A percentile compares a stretch with the other conserved stretches of the same genome.
These are phyloP conservation scores for Thamnophis sirtalis DNA, from an alignment of 2,113 vertebrate species.

Conservation along the genomic window DNA sequence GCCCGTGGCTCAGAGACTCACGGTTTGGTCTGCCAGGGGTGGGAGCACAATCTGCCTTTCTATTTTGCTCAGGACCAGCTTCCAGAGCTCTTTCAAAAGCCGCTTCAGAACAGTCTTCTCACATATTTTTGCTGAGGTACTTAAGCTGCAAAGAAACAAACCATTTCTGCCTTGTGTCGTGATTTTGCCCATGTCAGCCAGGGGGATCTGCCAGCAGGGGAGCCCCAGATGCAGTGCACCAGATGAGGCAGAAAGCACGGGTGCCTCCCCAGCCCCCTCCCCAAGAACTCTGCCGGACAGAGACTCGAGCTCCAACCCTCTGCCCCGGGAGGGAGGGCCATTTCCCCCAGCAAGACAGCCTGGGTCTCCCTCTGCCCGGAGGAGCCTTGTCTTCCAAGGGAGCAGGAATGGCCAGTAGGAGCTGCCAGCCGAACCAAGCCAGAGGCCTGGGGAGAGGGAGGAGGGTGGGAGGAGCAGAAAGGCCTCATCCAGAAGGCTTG, in stretches of 20 bases:
- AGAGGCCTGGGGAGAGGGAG: not conserved
- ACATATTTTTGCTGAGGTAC: slow-evolving; percentile 94
- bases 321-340: not conserved
- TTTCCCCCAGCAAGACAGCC: not conserved
- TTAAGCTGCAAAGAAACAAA: slow-evolving; percentile 78
- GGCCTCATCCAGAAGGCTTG: not conserved
- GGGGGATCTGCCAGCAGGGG: not conserved
- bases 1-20: slow-evolving; percentile 69
- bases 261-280: not conserved
- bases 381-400: not conserved
- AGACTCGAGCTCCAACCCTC: not conserved
- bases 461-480: not conserved
- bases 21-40: slow-evolving; percentile 88
- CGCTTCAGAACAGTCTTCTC: slow-evolving; percentile 97
- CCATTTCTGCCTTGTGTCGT: not conserved
- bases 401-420: not conserved
- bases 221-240: not conserved
- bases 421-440: not conserved
- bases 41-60: slow-evolving; percentile 94
- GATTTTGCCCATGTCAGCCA: not conserved
- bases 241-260: not conserved
- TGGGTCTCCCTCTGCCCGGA: not conserved
- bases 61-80: slow-evolving; percentile 91
- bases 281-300: not conserved
- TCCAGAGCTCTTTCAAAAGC: slow-evolving; percentile 95